Evolutionary conservation across 2,888 invertebrate genomes (phyloP).

Genomic region (Drosophila nr. medialis): DNA sequence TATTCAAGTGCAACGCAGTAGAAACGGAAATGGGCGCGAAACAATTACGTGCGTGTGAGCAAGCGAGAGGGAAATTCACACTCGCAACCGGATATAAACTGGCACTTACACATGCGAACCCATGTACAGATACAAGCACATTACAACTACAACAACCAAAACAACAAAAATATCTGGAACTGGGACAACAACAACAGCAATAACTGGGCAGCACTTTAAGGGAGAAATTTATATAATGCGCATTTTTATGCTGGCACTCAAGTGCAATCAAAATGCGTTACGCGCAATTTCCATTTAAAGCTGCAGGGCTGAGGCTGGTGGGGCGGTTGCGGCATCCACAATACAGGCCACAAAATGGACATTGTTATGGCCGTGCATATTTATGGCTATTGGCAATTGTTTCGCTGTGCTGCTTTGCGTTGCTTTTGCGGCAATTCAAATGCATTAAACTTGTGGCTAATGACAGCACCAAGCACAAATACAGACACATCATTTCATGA

Average conservation of each 20-base stretch:
- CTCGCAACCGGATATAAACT: constrained; percentile 7
- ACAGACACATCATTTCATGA: neutral
- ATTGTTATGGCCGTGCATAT: constrained; percentile 60
- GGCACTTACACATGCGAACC: constrained; percentile 19
- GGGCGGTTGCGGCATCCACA: constrained; percentile 30
- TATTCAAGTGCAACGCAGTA: constrained; percentile 73
- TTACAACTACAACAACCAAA: constrained; percentile 28
- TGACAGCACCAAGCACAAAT: constrained; percentile 24
- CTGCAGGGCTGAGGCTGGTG: constrained; percentile 4
- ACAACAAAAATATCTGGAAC: neutral
- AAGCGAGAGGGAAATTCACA: constrained; percentile 21
- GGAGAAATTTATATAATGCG: constrained; percentile 69
- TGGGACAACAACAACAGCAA: constrained; percentile 2
- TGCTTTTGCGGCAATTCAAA: constrained; percentile 30
- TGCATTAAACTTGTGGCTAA: constrained; percentile 39
- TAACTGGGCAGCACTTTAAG: constrained; percentile 61
- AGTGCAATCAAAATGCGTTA: constrained; percentile 76
- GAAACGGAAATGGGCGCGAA: constrained; percentile 78
- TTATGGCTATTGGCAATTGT: constrained; percentile 47
- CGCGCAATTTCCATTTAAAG: constrained; percentile 70
- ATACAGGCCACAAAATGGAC: constrained; percentile 67
- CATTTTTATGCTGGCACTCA: constrained; percentile 73
- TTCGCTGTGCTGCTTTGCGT: neutral
- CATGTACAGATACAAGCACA: constrained; percentile 32
- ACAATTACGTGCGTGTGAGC: constrained; percentile 63